Conservation (phyloP, 1,140 invertebrate genomes). For the Caenorhabditis latens region DNA sequence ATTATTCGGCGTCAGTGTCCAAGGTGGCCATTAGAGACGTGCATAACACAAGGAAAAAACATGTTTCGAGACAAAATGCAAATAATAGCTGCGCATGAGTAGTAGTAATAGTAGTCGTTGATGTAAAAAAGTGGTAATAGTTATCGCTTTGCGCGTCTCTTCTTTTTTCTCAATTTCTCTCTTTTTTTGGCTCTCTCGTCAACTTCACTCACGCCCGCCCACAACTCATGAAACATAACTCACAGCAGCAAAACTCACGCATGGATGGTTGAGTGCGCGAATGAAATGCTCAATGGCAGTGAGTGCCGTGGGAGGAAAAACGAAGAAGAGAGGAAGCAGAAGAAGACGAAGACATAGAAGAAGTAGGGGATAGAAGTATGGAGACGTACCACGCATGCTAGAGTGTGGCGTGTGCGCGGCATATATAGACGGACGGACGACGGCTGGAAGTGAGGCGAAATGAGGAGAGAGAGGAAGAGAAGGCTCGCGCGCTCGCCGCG, state of each 20-base stretch:
- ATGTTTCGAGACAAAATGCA: constrained; percentile 39
- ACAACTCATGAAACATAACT: constrained; percentile 54
- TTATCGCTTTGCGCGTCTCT: constrained; percentile 50
- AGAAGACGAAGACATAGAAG: neutral
- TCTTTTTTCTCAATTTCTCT: constrained; percentile 39
- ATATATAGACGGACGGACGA: constrained; percentile 31
- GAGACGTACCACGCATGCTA: constrained; percentile 37
- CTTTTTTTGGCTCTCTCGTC: constrained; percentile 26
- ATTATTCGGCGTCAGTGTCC: constrained; percentile 40
- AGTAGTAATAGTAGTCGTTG: constrained; percentile 53
- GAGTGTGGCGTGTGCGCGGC: constrained; percentile 7
- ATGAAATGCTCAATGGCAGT: constrained; percentile 54
- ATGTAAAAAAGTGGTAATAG: constrained; percentile 54
- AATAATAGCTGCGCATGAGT: constrained; percentile 51
- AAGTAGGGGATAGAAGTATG: neutral
- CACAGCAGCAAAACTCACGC: constrained; percentile 55
- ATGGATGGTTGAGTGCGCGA: constrained; percentile 54
- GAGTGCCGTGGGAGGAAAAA: constrained; percentile 48
- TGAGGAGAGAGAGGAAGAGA: constrained; percentile 5
- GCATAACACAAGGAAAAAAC: constrained; percentile 48
- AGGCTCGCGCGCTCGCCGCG: constrained; percentile 37
- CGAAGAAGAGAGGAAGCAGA: constrained; percentile 3
- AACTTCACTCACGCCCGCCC: constrained; percentile 44
- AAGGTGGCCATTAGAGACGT: constrained; percentile 10
- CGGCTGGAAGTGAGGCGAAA: neutral